These are phyloP conservation scores for Fregata magnificens DNA, from an alignment of 2,113 vertebrate species.

Conservation along the genomic window DNA sequence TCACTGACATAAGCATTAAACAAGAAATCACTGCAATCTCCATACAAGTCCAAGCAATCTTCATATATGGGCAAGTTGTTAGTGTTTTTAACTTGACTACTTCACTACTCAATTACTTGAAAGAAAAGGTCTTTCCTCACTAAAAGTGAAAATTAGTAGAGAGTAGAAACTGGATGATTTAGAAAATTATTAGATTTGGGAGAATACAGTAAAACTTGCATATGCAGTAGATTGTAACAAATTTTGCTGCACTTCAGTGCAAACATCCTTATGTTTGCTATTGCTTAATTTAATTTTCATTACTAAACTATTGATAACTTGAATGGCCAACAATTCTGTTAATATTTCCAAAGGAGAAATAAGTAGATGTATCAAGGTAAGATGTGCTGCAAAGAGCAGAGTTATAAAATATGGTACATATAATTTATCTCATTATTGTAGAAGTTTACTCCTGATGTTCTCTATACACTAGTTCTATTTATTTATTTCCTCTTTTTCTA, in stretches of 20 bases:
- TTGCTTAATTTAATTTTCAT: neutral
- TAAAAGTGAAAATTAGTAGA: neutral
- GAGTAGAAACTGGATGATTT: neutral
- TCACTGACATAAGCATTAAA: neutral
- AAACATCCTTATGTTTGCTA: neutral
- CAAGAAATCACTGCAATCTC: neutral
- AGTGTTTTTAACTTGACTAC: neutral
- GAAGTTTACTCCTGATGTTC: neutral
- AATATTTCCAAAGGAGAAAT: neutral
- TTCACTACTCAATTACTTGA: neutral
- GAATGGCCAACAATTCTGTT: neutral
- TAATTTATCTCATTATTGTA: neutral
- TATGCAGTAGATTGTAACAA: neutral
- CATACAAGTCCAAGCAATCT: neutral
- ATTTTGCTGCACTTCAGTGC: neutral
- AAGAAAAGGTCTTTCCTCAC: neutral
- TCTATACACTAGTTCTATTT: neutral
- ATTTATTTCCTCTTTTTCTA: neutral
- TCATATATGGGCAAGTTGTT: neutral
- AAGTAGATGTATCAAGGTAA: neutral
- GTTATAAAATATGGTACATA: neutral
- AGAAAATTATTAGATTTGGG: neutral
- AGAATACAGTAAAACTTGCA: neutral
- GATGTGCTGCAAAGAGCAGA: neutral
- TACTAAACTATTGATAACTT: neutral